Evolutionary conservation across 2,888 invertebrate genomes (phyloP).

Genomic region (Drosophila dives): DNA sequence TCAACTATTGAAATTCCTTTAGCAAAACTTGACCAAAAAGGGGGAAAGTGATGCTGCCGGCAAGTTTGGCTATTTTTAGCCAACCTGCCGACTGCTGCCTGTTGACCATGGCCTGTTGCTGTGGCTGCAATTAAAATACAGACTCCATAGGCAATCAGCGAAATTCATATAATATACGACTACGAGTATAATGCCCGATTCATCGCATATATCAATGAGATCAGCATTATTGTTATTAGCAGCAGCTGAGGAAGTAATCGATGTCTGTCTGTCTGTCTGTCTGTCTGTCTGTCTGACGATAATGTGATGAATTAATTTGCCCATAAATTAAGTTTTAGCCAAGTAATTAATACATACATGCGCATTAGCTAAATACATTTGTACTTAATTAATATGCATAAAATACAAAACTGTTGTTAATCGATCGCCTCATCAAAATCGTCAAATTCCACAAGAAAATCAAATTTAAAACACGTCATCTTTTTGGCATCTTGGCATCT

Average conservation of each 20-base stretch:
- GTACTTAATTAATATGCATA: slow-evolving; percentile 18
- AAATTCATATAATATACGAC: slow-evolving; percentile 2
- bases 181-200: too few relatives aligned
- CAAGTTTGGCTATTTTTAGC: slow-evolving; percentile 44
- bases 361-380: slow-evolving; percentile 31
- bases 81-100: neutral
- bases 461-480: neutral
- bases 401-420: neutral
- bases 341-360: slow-evolving; percentile 36
- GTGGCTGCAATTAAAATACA: slow-evolving; percentile 30
- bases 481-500: slow-evolving; percentile 19
- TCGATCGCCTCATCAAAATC: neutral
- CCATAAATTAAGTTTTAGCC: slow-evolving; percentile 43
- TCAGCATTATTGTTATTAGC: slow-evolving; percentile 41
- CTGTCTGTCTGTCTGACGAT: neutral
- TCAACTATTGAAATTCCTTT: slow-evolving; percentile 10
- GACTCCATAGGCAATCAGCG: slow-evolving; percentile 30
- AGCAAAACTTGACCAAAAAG: slow-evolving; percentile 5
- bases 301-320: slow-evolving; percentile 49
- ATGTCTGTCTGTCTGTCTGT: neutral
- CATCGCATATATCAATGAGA: slow-evolving; percentile 37
- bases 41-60: slow-evolving; percentile 42
- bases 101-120: slow-evolving; percentile 17
- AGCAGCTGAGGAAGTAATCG: slow-evolving; percentile 39
- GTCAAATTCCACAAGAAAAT: neutral